Evolutionary conservation across 2,888 invertebrate genomes (phyloP), one percentile per base, ranked within the genome.

Genomic region (Tridacna gigas): DNA sequence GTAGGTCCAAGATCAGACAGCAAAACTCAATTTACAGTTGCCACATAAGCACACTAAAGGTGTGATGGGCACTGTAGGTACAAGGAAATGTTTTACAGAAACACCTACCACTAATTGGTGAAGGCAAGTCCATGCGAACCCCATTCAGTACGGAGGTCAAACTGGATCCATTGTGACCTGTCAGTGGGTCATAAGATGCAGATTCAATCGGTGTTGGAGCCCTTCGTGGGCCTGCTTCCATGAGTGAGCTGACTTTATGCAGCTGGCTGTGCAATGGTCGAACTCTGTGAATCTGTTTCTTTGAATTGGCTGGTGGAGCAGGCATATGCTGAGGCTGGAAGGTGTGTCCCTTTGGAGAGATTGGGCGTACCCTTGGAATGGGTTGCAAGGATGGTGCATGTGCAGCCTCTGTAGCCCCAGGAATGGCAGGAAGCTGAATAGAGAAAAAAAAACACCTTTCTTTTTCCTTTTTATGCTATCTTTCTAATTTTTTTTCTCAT

Each of bases 291-390:
- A 48, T 47, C 51, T 71, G 71, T 51, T 71, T 71, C 71, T 71
- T 71, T n/a, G 71, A 51, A 22, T 71, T 71, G 13, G 51, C 3
- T 51, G 51, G 51, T 26, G 71, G 71, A 20, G 71, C 51, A 51
- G 71, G 71, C 13, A 71, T 9, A 22, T 71, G 71, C 12, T 71
- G 48, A 18, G 71, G 71, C 51, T 48, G 71, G 71, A 20, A 51
- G 48, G 71, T 71, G 71, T 71, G 71, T 25, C 71, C 71, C 51
- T 71, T 71, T 71, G 71, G 71, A 26, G 71, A 26, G 47, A 71
- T 51, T 71, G 48, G 71, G 71, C 71, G 71, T 47, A 51, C 71
- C 51, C 71, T n/a, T 26, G 71, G 71, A 37, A 71, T 71, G 20
- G 71, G 71, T 51, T 71, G 71, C 45, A 71, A 51, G 22, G 18